Percentiles rank a stretch among this genome's conserved stretches.
phyloP scores from a whole-genome alignment of 1,140 invertebrate species.

The Condylostylus longicornis region DNA sequence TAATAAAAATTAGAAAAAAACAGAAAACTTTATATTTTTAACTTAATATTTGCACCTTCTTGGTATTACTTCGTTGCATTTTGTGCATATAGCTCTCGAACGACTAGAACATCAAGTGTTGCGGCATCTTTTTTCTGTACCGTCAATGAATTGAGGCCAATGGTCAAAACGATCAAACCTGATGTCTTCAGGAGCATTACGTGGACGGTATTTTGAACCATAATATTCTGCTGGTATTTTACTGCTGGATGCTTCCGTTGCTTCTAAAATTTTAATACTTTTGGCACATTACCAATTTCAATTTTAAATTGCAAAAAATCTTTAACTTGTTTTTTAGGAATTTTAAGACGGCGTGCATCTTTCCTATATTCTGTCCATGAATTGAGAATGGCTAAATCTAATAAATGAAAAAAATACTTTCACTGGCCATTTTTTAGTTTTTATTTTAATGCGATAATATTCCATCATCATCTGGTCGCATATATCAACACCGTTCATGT shows the following conservation, averaged over 20 bases:
- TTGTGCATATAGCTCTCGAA: not conserved
- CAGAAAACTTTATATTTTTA: too few species aligned
- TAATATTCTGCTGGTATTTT: not conserved
- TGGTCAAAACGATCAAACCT: not conserved
- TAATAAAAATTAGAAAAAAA: too few species aligned
- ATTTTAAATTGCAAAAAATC: conserved; percentile 1
- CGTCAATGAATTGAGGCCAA: conserved; percentile 1
- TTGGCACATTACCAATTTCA: not conserved
- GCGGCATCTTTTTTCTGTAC: not conserved
- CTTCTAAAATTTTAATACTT: too few species aligned
- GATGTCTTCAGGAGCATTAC: conserved; percentile 1
- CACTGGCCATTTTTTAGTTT: conserved; percentile 10
- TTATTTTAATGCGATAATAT: conserved; percentile 9
- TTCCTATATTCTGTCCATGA: conserved; percentile 8
- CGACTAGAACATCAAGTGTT: not conserved
- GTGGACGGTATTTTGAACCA: conserved; percentile 1
- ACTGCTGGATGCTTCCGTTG: not conserved
- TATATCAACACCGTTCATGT: conserved; percentile 8
- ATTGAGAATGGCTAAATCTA: conserved; percentile 11
- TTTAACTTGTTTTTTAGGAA: not conserved
- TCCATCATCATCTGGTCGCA: conserved; percentile 9
- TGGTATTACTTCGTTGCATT: too few species aligned
- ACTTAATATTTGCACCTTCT: too few species aligned
- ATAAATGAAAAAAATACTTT: conserved; percentile 11
- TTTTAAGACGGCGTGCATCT: not conserved